A percentile compares a stretch with the other conserved stretches of the same genome.
phyloP scores from a whole-genome alignment of 1,140 invertebrate species.

The Papilio polyxenes region DNA sequence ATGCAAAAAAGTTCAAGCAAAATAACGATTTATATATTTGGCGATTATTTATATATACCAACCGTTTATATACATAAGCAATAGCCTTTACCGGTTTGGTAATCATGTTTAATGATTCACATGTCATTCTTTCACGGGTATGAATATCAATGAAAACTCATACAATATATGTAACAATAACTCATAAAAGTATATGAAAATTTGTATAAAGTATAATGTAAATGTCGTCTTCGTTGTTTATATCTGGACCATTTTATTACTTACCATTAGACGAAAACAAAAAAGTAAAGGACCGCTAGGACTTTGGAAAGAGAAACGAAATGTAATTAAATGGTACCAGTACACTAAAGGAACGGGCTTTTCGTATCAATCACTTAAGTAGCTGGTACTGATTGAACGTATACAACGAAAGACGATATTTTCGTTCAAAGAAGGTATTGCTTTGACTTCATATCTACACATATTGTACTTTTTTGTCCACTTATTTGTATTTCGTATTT shows the following conservation, averaged over 20 bases:
- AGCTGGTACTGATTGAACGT: conserved; percentile 74
- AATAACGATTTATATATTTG: no score
- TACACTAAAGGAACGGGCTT: conserved; percentile 56
- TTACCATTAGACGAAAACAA: conserved; percentile 45
- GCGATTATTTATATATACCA: no score
- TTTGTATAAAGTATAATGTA: background rate
- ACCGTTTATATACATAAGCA: no score
- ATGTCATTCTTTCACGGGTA: no score
- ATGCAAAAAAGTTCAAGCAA: no score
- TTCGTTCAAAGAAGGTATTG: conserved; percentile 37
- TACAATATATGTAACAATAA: no score
- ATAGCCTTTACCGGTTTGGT: no score
- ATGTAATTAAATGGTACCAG: conserved; percentile 64
- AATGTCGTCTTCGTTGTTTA: background rate
- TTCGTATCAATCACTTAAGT: conserved; percentile 73
- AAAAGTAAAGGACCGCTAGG: conserved; percentile 40
- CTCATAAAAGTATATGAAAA: no score
- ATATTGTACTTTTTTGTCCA: background rate
- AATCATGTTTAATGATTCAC: no score
- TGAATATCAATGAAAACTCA: no score
- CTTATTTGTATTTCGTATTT: background rate
- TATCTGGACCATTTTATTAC: background rate
- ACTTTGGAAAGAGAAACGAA: conserved; percentile 37
- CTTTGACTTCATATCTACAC: conserved; percentile 13
- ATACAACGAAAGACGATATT: conserved; percentile 47